Conservation (phyloP, 2,888 invertebrate genomes). For the Rhyacophila evoluta region DNA sequence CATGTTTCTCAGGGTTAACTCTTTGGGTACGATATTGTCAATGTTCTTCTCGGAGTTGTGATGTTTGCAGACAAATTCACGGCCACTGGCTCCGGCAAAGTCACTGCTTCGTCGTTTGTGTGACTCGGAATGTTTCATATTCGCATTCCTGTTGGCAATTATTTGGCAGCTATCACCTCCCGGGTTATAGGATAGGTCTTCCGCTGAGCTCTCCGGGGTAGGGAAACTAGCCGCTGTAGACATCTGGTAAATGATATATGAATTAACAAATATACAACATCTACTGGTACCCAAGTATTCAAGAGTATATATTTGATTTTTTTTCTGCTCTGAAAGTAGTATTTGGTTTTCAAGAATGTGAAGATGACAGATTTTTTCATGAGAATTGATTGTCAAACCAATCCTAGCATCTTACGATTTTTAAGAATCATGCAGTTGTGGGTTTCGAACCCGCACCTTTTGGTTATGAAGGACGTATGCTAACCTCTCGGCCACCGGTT, state of each 20-base stretch:
- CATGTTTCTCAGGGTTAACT: slow-evolving; percentile 49
- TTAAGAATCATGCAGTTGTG: no score
- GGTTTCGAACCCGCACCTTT: no score
- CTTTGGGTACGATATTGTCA: slow-evolving; percentile 52
- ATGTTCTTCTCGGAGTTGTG: slow-evolving; percentile 53
- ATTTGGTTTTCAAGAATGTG: no score
- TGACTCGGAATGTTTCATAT: slow-evolving; percentile 61
- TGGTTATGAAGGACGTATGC: no score
- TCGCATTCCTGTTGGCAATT: slow-evolving; percentile 64
- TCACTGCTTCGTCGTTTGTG: slow-evolving; percentile 54
- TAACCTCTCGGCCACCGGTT: no score
- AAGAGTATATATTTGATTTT: no score
- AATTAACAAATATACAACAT: no score
- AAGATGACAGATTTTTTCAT: no score
- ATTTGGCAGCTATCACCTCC: slow-evolving; percentile 65
- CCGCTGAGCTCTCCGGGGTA: slow-evolving; percentile 63
- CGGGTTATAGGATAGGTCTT: slow-evolving; percentile 62
- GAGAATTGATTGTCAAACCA: no score
- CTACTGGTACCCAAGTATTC: no score
- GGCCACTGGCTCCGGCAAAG: slow-evolving; percentile 49
- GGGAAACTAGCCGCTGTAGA: slow-evolving; percentile 52
- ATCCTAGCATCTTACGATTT: no score
- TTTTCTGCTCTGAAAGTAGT: no score
- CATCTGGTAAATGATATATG: slow-evolving; percentile 35
- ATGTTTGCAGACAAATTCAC: slow-evolving; percentile 49